Conservation (phyloP, 2,888 invertebrate genomes). For the Nomada flava region DNA sequence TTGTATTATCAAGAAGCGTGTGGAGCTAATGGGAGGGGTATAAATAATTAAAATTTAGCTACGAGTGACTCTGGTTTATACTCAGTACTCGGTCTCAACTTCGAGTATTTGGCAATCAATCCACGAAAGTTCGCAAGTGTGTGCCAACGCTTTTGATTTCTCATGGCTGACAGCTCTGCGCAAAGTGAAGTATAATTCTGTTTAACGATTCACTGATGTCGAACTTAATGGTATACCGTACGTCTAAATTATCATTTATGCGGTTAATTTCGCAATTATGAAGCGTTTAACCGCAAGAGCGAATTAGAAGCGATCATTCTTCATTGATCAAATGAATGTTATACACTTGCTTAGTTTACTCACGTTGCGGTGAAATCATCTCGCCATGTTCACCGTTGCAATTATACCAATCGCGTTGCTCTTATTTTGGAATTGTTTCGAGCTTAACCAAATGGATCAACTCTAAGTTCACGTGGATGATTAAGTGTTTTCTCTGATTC, state of each 20-base stretch:
- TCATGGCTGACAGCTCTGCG: not conserved
- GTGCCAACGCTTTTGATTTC: not conserved
- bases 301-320: slow-evolving; percentile 40
- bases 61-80: too few species aligned
- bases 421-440: slow-evolving; percentile 1
- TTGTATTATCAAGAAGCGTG: too few species aligned
- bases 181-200: slow-evolving; percentile 1
- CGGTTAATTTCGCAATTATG: slow-evolving; percentile 41
- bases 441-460: not conserved
- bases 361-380: slow-evolving; percentile 2
- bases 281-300: not conserved
- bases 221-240: slow-evolving; percentile 15
- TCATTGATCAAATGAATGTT: slow-evolving; percentile 31
- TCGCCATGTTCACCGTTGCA: slow-evolving; percentile 12
- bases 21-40: too few species aligned
- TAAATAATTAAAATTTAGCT: too few species aligned
- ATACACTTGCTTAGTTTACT: slow-evolving; percentile 34
- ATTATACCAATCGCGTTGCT: not conserved
- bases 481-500: not conserved
- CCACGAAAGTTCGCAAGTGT: not conserved
- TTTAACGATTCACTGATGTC: slow-evolving; percentile 5
- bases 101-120: not conserved
- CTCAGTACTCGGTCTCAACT: not conserved
- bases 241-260: slow-evolving; percentile 27
- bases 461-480: not conserved